Evolutionary conservation across 2,797 vertebrate genomes (phyloP).

Genomic region (Helicolenus hilgendorfi): DNA sequence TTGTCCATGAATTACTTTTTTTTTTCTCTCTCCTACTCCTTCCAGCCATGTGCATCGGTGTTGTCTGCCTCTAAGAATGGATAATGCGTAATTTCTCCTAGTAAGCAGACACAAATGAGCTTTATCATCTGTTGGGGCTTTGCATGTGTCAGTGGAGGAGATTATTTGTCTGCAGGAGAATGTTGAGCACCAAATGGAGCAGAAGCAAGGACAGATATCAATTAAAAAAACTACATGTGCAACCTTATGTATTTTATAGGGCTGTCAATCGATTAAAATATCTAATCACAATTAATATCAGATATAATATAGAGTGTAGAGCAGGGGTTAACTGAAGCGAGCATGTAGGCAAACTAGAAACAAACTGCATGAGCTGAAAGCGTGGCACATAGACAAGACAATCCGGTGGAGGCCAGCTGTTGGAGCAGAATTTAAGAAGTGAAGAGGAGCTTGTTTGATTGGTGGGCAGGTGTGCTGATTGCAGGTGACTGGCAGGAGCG

Average conservation of each 20-base stretch:
- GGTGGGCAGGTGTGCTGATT: no score
- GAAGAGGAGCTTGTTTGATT: no score
- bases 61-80: constrained; percentile 63
- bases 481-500: no score
- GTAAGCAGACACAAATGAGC: constrained; percentile 88
- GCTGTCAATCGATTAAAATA: no score
- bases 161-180: constrained; percentile 70
- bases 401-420: no score
- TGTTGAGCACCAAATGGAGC: constrained; percentile 21
- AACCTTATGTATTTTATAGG: background rate
- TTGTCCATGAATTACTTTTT: constrained; percentile 7
- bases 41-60: constrained; percentile 34
- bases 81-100: constrained; percentile 80
- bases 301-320: no score
- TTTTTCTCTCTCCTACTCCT: background rate
- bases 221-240: background rate
- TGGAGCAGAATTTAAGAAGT: no score
- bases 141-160: constrained; percentile 68
- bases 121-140: constrained; percentile 82
- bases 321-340: no score
- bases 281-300: no score
- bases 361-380: no score
- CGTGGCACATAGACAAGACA: no score
- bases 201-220: background rate
- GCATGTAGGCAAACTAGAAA: no score